Evolutionary conservation across 2,888 invertebrate species (phyloP).

Genomic region (Odontocerum albicorne): DNA sequence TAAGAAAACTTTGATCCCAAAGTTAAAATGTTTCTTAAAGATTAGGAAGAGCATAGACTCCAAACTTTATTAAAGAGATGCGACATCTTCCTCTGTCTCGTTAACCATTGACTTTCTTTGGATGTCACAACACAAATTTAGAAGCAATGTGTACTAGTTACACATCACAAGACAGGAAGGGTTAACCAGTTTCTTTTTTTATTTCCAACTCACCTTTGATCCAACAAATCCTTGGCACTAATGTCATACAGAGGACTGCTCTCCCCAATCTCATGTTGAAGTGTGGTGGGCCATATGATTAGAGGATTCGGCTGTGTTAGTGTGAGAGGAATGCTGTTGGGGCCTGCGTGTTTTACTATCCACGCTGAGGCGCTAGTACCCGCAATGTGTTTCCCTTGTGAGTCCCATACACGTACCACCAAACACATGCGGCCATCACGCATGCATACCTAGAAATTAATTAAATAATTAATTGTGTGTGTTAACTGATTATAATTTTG

Average conservation of each 20-base stretch:
- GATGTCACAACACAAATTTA: too few species aligned
- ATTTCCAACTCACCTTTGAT: conserved; percentile 55
- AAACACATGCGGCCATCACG: conserved; percentile 78
- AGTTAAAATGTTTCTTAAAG: too few species aligned
- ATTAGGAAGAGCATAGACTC: too few species aligned
- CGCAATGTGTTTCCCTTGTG: conserved; percentile 74
- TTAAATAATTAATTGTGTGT: background rate
- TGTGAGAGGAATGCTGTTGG: conserved; percentile 64
- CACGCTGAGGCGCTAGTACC: conserved; percentile 77
- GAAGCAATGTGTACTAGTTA: too few species aligned
- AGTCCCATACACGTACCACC: conserved; percentile 81
- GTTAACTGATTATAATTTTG: background rate
- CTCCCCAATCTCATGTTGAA: conserved; percentile 79
- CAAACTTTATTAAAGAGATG: too few species aligned
- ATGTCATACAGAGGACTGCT: conserved; percentile 78
- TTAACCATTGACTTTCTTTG: too few species aligned
- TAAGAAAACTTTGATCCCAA: too few species aligned
- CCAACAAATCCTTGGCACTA: conserved; percentile 74
- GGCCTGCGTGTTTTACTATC: conserved; percentile 55
- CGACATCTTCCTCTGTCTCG: too few species aligned
- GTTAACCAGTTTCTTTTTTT: too few species aligned
- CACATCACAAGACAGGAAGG: too few species aligned
- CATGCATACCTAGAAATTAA: conserved; percentile 63
- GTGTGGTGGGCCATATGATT: conserved; percentile 86
- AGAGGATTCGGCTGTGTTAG: conserved; percentile 65